Evolutionary conservation across 2,888 invertebrate species (phyloP), one percentile per base, ranked within the genome.

Genomic region (Lysandra coridon): DNA sequence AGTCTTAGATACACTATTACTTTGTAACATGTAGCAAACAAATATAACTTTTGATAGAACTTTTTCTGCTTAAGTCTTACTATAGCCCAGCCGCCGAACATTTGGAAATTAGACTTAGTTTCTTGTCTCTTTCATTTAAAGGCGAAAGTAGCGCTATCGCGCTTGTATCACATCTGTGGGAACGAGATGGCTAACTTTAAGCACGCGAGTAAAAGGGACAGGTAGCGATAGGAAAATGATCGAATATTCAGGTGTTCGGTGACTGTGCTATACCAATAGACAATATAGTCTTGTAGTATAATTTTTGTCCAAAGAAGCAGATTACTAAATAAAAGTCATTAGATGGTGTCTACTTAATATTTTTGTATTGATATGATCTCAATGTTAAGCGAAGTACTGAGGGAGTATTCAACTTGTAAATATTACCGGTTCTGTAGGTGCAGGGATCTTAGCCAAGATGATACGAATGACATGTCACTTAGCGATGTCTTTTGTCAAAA

Each of bases 341-440:
- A 69, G 69, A 33, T 17, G 78, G 79, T 79, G 60, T 81, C 80
- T 79, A 83, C 83, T 84, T 83, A 83, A 83, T 83, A 83, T 85
- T 82, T 83, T 85, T 84, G 78, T 84, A 83, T 83, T 79, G 33
- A 80, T 82, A 77, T 82, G 81, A 85, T 84, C 84, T 84, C 84
- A 83, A 57, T 83, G 83, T 82, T 81, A 80, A 81, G 80, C 73
- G 80, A 23, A 33, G 57, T 76, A 53, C 53, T 14, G 49, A 75
- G 23, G 49, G 33, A 69, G 14, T 44, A 74, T 40, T 74, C 4
- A 1, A 23, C 44, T 44, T 74, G 40, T 44, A 74, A 37, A 44
- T 62, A 62, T 64, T 64, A 30, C 0, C 23, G 6, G 17, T 74
- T 74, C 7, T 74, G 40, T 44, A 7, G 40, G 74, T 44, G 7